Conservation (phyloP, 2,797 vertebrate genomes). For the Percopsis omiscomaycus region DNA sequence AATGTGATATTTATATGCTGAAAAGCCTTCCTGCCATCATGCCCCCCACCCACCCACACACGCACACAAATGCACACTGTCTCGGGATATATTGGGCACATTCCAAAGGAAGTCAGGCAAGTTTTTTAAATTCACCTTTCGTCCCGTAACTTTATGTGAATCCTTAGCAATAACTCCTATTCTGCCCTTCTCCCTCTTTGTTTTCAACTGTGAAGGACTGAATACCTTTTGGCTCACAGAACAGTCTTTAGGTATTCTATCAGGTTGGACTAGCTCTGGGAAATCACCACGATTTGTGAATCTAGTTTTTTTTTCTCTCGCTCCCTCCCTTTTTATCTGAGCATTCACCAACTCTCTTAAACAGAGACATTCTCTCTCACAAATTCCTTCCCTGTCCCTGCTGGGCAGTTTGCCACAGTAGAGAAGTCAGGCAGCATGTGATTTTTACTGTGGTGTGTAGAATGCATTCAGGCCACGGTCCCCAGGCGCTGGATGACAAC, state of each 20-base stretch:
- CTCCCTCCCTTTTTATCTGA: slow-evolving; percentile 13
- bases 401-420: slow-evolving; percentile 74
- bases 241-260: slow-evolving; percentile 30
- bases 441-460: slow-evolving; percentile 74
- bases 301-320: slow-evolving; percentile 27
- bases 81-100: slow-evolving; percentile 66
- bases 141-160: slow-evolving; percentile 45
- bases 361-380: slow-evolving; percentile 32
- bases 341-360: slow-evolving; percentile 34
- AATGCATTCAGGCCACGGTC: slow-evolving; percentile 72
- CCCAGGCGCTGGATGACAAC: slow-evolving; percentile 71
- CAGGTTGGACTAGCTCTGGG: too few relatives aligned
- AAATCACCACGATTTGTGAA: too few relatives aligned
- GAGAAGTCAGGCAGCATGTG: slow-evolving; percentile 80
- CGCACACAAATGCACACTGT: background rate
- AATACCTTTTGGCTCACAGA: slow-evolving; percentile 5
- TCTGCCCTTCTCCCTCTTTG: slow-evolving; percentile 24
- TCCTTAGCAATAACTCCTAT: slow-evolving; percentile 38
- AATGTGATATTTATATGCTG: slow-evolving; percentile 84
- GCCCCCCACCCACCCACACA: slow-evolving; percentile 26
- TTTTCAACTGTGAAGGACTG: background rate
- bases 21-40: slow-evolving; percentile 72
- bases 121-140: slow-evolving; percentile 33
- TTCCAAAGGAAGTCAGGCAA: slow-evolving; percentile 65
- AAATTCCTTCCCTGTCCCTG: slow-evolving; percentile 59